phyloP scores from a whole-genome alignment of 92 coral and sea anemone species.

The Blastomussa wellsi region DNA sequence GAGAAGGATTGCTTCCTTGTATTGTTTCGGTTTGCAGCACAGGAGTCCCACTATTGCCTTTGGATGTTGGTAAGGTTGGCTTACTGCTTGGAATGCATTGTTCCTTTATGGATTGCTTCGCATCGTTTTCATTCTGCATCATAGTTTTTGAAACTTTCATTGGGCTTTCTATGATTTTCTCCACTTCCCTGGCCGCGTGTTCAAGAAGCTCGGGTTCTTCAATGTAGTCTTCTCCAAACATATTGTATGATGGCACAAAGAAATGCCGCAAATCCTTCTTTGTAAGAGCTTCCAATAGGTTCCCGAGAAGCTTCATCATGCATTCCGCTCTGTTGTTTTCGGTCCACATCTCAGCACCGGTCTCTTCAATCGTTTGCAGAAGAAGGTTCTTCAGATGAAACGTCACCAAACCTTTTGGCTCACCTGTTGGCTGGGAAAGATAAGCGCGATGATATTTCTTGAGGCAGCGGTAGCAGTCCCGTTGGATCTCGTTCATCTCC shows the following conservation, averaged over 20 bases:
- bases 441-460: constrained; percentile 57
- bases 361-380: too few relatives aligned
- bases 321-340: constrained; percentile 63
- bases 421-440: constrained; percentile 41
- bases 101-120: background rate
- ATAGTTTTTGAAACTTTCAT: constrained; percentile 28
- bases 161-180: constrained; percentile 56
- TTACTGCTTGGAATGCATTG: background rate
- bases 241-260: constrained; percentile 61
- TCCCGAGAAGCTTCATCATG: constrained; percentile 69
- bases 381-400: constrained; percentile 73
- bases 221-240: constrained; percentile 47
- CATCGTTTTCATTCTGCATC: background rate
- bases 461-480: constrained; percentile 76
- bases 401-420: constrained; percentile 51
- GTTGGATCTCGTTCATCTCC: constrained; percentile 67
- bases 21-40: constrained; percentile 5
- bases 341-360: too few relatives aligned
- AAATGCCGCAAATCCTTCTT: constrained; percentile 53
- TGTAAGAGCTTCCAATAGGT: constrained; percentile 47
- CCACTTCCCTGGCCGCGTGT: constrained; percentile 40
- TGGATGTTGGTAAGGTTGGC: background rate
- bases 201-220: constrained; percentile 49
- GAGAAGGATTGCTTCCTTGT: background rate
- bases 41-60: background rate